Evolutionary conservation across 2,888 invertebrate species (phyloP), one percentile per base, ranked within the genome.

Genomic region (Marronus borbonicus): DNA sequence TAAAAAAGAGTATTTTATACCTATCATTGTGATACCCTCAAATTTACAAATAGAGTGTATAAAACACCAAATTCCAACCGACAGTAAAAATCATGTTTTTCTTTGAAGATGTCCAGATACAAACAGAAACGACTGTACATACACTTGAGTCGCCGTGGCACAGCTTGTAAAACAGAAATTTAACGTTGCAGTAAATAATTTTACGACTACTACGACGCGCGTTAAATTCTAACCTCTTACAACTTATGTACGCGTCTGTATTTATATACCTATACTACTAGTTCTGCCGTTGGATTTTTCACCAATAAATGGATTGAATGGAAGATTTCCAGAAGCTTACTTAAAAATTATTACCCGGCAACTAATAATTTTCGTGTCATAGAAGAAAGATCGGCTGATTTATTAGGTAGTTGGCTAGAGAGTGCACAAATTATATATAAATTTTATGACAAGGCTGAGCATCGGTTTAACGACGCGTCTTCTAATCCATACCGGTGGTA

Each of bases 151-250:
- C 66, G 28, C 68, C 28, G 58, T 72, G 58, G 76, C 58, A 76
- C 39, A 58, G 76, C 76, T 76, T 76, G 76, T 78, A 78, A 78
- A 78, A 78, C 76, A 62, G 78, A 76, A 78, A 78, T 75, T 78
- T 78, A 78, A 78, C 76, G 78, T 78, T 78, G 78, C 76, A 76
- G 74, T 78, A 78, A 78, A 78, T 78, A 76, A 74, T 78, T 78
- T 78, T 78, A 78, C 69, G 78, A 78, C 72, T 74, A 74, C 60
- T 74, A 74, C 72, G 44, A 44, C 72, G 72, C 72, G 60, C 72
- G 72, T 74, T 74, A 74, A 74, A 74, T 60, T 74, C 72, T 60
- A 74, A 74, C 72, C 72, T 74, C 55, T 58, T 58, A 39, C 72
- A 74, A 74, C 72, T 60, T 74, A 70, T 55, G 44, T 60, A 74